A percentile compares a stretch with the other conserved stretches of the same genome.
phyloP scores from a whole-genome alignment of 2,888 invertebrate species.

The Mamestra brassicae region DNA sequence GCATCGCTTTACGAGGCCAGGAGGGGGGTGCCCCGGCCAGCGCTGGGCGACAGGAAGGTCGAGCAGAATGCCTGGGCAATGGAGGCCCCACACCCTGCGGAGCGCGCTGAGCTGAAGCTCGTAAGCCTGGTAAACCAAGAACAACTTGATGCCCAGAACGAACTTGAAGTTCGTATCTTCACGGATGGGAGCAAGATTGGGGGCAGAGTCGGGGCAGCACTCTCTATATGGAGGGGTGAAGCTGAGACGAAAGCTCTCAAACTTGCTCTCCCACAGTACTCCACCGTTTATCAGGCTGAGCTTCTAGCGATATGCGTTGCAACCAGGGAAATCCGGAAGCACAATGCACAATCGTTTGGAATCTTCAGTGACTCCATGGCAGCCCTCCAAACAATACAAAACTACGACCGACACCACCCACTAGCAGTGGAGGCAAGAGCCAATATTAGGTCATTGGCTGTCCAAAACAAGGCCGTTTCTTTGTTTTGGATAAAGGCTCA shows the following conservation, averaged over 20 bases:
- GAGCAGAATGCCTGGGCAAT: too few relatives aligned
- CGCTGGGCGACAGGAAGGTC: too few relatives aligned
- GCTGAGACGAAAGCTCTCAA: background rate
- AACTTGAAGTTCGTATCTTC: too few relatives aligned
- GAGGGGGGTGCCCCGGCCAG: conserved; percentile 1
- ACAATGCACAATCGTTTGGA: background rate
- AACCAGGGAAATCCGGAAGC: background rate
- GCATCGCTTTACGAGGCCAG: conserved; percentile 8
- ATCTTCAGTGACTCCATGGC: background rate
- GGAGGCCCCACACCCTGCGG: too few relatives aligned
- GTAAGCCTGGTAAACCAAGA: too few relatives aligned
- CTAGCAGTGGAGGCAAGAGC: too few relatives aligned
- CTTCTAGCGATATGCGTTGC: background rate
- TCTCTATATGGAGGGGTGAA: too few relatives aligned
- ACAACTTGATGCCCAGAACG: too few relatives aligned
- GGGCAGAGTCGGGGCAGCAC: too few relatives aligned
- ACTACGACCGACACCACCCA: background rate
- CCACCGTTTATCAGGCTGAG: conserved; percentile 1
- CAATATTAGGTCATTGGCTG: background rate
- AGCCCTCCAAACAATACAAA: background rate
- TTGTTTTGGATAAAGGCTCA: background rate
- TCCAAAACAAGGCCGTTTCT: background rate
- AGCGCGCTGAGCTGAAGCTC: too few relatives aligned
- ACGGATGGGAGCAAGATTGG: too few relatives aligned
- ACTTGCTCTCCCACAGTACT: background rate